Evolutionary conservation across 2,113 vertebrate genomes (phyloP).

Genomic region (Pimephales promelas): DNA sequence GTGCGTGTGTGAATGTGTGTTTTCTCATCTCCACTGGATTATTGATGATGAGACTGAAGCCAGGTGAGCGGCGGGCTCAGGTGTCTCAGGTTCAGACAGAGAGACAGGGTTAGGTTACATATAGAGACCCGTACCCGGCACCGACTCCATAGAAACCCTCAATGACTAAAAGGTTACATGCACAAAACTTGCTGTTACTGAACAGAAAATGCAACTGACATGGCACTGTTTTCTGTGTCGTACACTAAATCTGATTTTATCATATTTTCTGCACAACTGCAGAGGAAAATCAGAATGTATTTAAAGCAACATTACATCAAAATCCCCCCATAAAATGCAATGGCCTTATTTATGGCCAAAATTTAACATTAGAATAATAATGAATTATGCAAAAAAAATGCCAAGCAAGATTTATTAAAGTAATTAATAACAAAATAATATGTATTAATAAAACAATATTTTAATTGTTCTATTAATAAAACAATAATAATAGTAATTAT

Average conservation of each 20-base stretch:
- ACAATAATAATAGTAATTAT: neutral
- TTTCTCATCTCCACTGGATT: slow-evolving; percentile 47
- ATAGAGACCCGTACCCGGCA: neutral
- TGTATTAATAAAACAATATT: neutral
- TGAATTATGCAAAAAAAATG: neutral
- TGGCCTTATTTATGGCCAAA: too few species aligned
- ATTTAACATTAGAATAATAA: neutral
- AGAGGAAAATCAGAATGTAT: neutral
- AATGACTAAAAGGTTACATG: neutral
- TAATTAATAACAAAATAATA: neutral
- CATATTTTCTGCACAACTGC: neutral
- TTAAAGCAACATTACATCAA: neutral
- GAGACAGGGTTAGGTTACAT: slow-evolving; percentile 18
- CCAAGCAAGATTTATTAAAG: neutral
- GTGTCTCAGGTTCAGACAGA: slow-evolving; percentile 24
- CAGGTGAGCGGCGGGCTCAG: slow-evolving; percentile 7
- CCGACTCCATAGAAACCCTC: slow-evolving; percentile 8
- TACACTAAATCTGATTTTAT: neutral
- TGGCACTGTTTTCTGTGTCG: neutral
- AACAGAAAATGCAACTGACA: neutral
- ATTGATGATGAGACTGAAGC: slow-evolving; percentile 53
- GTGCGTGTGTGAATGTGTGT: neutral
- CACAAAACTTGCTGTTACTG: neutral
- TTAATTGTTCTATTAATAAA: neutral
- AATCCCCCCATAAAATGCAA: neutral